These are phyloP conservation scores for Orestias chungarensis DNA, from an alignment of 2,797 vertebrate genomes.

Conservation along the genomic window DNA sequence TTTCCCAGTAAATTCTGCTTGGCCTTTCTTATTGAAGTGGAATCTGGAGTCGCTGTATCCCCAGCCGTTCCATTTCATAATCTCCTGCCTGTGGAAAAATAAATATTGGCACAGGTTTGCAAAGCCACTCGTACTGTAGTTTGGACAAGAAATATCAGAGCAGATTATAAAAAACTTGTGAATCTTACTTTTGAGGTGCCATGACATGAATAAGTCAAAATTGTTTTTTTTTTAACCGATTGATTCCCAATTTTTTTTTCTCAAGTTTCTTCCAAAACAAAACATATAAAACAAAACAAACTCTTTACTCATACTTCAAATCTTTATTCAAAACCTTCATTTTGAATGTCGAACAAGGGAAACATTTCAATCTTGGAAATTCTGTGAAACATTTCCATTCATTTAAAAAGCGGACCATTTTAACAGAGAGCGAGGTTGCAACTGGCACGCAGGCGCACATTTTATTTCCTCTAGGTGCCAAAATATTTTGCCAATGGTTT, in stretches of 20 bases:
- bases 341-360: not conserved
- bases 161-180: slow-evolving; percentile 10
- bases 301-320: slow-evolving; percentile 4
- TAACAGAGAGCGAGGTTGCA: not conserved
- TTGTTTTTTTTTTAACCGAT: too few species aligned
- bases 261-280: not conserved
- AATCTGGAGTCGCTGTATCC: slow-evolving; percentile 97
- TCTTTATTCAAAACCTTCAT: not conserved
- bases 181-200: slow-evolving; percentile 14
- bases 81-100: slow-evolving; percentile 87
- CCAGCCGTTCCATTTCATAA: slow-evolving; percentile 99
- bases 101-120: slow-evolving; percentile 44
- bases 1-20: slow-evolving; percentile 95
- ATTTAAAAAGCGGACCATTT: not conserved
- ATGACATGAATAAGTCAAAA: too few species aligned
- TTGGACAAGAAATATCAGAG: slow-evolving; percentile 19
- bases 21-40: slow-evolving; percentile 95
- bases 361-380: not conserved
- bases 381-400: slow-evolving; percentile 1
- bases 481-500: slow-evolving; percentile 8
- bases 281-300: not conserved
- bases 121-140: slow-evolving; percentile 6
- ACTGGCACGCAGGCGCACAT: slow-evolving; percentile 24
- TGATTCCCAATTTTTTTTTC: too few species aligned
- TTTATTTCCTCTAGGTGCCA: slow-evolving; percentile 22